These are phyloP conservation scores for Trichonephila clavata DNA, from an alignment of 1,140 invertebrate genomes.

Conservation along the genomic window DNA sequence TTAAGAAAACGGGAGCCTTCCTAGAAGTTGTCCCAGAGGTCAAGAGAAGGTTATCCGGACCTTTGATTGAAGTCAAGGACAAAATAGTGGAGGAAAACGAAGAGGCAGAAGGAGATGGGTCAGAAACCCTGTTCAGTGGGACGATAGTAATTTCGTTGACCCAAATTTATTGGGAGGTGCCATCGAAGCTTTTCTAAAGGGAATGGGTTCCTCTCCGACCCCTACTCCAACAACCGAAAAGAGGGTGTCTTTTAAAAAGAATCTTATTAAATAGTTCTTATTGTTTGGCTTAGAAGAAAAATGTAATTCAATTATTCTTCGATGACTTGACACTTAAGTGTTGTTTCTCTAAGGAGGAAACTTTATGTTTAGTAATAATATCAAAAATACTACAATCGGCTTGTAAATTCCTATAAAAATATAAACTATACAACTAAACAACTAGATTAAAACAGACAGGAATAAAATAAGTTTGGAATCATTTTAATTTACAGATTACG, in stretches of 20 bases:
- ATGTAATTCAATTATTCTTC: neutral
- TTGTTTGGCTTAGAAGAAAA: too few relatives aligned
- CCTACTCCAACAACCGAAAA: conserved; percentile 73
- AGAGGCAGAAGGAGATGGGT: conserved; percentile 28
- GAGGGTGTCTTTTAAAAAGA: conserved; percentile 77
- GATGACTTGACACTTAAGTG: neutral
- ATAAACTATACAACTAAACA: too few relatives aligned
- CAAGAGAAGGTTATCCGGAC: conserved; percentile 63
- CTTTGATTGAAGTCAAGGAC: conserved; percentile 67
- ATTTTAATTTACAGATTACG: too few relatives aligned
- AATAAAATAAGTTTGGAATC: too few relatives aligned
- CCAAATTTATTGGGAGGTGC: conserved; percentile 77
- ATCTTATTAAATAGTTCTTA: conserved; percentile 47
- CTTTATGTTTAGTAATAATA: too few relatives aligned
- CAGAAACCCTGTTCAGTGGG: conserved; percentile 75
- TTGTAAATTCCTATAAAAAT: too few relatives aligned
- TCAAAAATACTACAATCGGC: too few relatives aligned
- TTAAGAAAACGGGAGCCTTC: conserved; percentile 65
- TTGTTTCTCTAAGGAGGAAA: neutral
- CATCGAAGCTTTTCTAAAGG: conserved; percentile 77
- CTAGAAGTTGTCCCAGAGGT: conserved; percentile 70
- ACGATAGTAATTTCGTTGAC: conserved; percentile 77
- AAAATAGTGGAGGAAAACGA: conserved; percentile 68
- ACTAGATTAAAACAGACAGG: too few relatives aligned
- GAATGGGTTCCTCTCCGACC: conserved; percentile 64